Evolutionary conservation across 2,888 invertebrate species (phyloP).

Genomic region (Pelosia muscerda): DNA sequence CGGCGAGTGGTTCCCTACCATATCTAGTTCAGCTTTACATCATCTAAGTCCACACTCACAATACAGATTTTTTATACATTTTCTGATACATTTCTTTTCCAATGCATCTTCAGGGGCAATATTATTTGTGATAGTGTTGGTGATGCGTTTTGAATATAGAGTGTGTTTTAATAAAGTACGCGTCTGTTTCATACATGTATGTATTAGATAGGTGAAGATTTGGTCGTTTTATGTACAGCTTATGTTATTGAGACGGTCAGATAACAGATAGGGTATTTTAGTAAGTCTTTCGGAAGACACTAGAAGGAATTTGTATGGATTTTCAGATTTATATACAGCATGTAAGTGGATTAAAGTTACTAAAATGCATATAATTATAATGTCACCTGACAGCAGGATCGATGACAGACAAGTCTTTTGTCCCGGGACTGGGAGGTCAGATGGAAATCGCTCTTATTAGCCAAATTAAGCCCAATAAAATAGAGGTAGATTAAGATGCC

Average conservation of each 20-base stretch:
- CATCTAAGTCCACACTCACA: constrained; percentile 60
- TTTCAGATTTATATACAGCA: not conserved
- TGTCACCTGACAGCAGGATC: too few species aligned
- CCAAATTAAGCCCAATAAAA: too few species aligned
- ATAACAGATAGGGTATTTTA: not conserved
- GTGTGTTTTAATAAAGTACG: constrained; percentile 84
- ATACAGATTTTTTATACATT: constrained; percentile 82
- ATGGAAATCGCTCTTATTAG: too few species aligned
- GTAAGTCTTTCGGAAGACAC: not conserved
- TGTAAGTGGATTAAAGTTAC: not conserved
- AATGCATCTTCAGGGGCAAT: constrained; percentile 85
- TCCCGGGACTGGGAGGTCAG: not conserved
- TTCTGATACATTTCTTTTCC: constrained; percentile 86
- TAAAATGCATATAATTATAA: too few species aligned
- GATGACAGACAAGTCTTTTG: not conserved
- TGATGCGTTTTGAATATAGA: constrained; percentile 86
- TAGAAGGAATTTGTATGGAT: not conserved
- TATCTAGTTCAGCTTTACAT: constrained; percentile 54
- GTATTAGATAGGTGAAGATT: constrained; percentile 28
- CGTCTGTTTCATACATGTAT: constrained; percentile 54
- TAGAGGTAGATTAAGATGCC: too few species aligned
- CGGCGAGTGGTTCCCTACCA: constrained; percentile 18
- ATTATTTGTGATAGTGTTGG: constrained; percentile 84
- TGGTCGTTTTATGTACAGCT: constrained; percentile 26
- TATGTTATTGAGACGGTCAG: constrained; percentile 20